These are phyloP conservation scores for Morone saxatilis DNA, from an alignment of 2,113 vertebrate species.

Conservation along the genomic window DNA sequence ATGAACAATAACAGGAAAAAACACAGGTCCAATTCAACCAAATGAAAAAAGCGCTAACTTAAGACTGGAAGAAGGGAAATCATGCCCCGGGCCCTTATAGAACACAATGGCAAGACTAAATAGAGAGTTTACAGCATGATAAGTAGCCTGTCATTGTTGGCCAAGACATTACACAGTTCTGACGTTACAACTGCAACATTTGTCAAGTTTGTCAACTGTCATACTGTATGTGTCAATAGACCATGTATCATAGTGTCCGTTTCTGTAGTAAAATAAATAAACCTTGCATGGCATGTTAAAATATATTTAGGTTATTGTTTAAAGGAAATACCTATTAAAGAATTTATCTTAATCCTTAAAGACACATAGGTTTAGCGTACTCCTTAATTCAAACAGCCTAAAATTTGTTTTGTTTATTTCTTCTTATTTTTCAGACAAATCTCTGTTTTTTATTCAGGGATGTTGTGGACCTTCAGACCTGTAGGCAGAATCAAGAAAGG, in stretches of 20 bases:
- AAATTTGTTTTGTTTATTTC: not conserved
- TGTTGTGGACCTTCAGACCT: too few relatives aligned
- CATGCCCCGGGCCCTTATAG: conserved; percentile 58
- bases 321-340: not conserved
- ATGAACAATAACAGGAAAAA: conserved; percentile 87
- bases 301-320: not conserved
- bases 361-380: too few relatives aligned
- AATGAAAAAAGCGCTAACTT: conserved; percentile 71
- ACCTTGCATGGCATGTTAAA: not conserved
- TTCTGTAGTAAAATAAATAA: not conserved
- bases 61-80: conserved; percentile 68
- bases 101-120: conserved; percentile 78
- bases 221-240: not conserved
- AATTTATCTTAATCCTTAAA: not conserved
- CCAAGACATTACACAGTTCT: not conserved
- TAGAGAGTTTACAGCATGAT: conserved; percentile 58
- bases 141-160: conserved; percentile 59
- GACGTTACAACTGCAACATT: conserved; percentile 1
- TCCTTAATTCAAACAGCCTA: not conserved
- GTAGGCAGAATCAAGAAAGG: not conserved
- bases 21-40: conserved; percentile 75
- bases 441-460: too few relatives aligned
- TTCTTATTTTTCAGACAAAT: not conserved
- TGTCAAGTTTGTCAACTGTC: not conserved
- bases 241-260: not conserved